Base-by-base conservation (phyloP, 1,140 invertebrate genomes). In the Cydia amplana region DNA sequence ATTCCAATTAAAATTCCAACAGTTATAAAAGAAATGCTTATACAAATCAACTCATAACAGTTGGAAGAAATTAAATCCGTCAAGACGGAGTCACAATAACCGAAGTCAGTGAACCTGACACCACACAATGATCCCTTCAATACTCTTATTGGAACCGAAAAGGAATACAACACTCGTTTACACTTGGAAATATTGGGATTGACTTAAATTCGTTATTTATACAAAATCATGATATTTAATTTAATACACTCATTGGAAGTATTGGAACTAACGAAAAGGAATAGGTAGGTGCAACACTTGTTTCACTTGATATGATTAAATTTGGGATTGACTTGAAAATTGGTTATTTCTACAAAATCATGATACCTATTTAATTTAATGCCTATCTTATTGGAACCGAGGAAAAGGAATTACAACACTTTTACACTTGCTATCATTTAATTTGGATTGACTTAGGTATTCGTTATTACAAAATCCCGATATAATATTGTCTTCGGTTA, bases 71-170 rank as follows among this genome's bases (percentile, higher is more conserved):
- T 70, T 70, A n/a, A 20, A 70, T 43, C 36, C 65, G 65, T 70
- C 65, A 70, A 70, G 65, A 18, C 32, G 65, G 73, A 77, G 70
- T 74, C 49, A 74, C 76, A 80, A 76, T 80, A 74, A 78, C 51
- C 51, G 73, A 63, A 80, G 75, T 80, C 79, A 80, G 67, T 80
- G 79, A 80, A 78, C 79, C 72, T 78, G 77, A 76, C 76, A 79
- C 75, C 74, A 18, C 18, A 80, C 74, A 78, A 80, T 75, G 65
- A 14, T 32, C 55, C 70, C 75, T 72, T 49, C 46, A 67, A 74
- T 73, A 60, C 9, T 76, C 79, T 77, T 78, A 78, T 74, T 76
- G 75, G 72, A 70, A 75, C 72, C 77, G 55, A 60, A 60, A 23
- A 60, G 7, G 18, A 20, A 60, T 18, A 46, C 49, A 60, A 60